A percentile compares a stretch with the other conserved stretches of the same genome.
Evolutionary conservation across 1,140 invertebrate genomes (phyloP).

Genomic region (Eumeta japonica): DNA sequence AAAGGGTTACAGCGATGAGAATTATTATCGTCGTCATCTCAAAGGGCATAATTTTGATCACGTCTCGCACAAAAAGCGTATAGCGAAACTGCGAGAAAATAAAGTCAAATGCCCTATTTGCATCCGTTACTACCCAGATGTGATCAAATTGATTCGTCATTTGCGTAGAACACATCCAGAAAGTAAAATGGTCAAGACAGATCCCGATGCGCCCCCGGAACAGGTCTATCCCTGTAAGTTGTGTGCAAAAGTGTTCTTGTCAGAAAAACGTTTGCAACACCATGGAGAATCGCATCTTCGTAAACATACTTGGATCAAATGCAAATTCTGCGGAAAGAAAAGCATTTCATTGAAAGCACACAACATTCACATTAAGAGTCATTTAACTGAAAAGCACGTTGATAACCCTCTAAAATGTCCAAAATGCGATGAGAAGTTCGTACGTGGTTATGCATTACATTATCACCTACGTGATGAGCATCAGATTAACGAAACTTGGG

Average conservation of each 20-base stretch:
- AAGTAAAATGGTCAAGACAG: slow-evolving; percentile 53
- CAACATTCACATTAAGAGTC: slow-evolving; percentile 42
- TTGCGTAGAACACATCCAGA: slow-evolving; percentile 44
- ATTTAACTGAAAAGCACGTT: slow-evolving; percentile 39
- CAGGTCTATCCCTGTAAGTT: slow-evolving; percentile 40
- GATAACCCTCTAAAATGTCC: slow-evolving; percentile 43
- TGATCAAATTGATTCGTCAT: slow-evolving; percentile 43
- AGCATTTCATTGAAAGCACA: slow-evolving; percentile 43
- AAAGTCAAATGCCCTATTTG: slow-evolving; percentile 53
- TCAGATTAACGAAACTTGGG: slow-evolving; percentile 42
- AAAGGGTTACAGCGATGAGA: slow-evolving; percentile 40
- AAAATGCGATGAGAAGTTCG: slow-evolving; percentile 41
- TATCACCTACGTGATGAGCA: slow-evolving; percentile 44
- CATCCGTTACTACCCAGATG: slow-evolving; percentile 36
- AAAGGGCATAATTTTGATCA: slow-evolving; percentile 50
- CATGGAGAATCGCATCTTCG: slow-evolving; percentile 44
- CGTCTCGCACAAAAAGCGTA: slow-evolving; percentile 37
- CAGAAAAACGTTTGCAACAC: slow-evolving; percentile 30
- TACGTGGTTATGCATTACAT: slow-evolving; percentile 41
- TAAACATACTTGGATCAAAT: slow-evolving; percentile 48
- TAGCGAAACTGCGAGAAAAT: slow-evolving; percentile 37
- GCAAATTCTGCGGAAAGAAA: slow-evolving; percentile 51
- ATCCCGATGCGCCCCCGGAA: slow-evolving; percentile 41
- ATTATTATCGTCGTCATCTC: slow-evolving; percentile 35
- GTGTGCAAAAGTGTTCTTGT: slow-evolving; percentile 48